phyloP scores from a whole-genome alignment of 2,797 vertebrate genomes.

The Calcarius lapponicus region DNA sequence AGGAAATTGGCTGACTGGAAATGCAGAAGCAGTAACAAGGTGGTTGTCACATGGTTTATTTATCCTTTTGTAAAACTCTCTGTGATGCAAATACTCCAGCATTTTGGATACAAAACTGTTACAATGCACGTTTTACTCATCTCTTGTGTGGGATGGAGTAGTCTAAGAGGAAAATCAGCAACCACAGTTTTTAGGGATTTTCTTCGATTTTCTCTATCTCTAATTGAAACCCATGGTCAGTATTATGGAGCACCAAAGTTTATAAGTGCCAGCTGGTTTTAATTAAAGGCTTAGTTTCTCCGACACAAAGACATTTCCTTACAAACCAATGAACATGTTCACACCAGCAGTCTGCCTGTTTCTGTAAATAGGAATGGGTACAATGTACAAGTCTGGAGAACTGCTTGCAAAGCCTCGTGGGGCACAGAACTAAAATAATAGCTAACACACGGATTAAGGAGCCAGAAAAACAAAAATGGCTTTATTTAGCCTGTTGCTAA shows the following conservation, averaged over 20 bases:
- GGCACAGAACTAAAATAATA: conserved; percentile 21
- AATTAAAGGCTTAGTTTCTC: conserved; percentile 44
- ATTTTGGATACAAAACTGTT: neutral
- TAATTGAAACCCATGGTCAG: neutral
- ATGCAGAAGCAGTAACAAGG: neutral
- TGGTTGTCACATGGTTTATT: neutral
- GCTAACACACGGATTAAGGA: neutral
- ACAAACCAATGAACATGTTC: conserved; percentile 3
- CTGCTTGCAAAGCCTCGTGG: neutral
- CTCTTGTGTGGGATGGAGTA: neutral
- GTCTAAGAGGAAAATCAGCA: neutral
- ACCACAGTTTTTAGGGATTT: neutral
- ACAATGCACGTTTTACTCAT: neutral
- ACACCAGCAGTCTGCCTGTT: neutral
- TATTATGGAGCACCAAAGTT: neutral
- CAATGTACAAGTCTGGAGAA: neutral
- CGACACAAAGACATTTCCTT: neutral
- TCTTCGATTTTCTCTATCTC: neutral
- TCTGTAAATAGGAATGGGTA: neutral
- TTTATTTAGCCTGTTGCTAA: conserved; percentile 43
- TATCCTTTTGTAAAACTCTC: neutral
- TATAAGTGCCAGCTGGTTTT: conserved; percentile 2
- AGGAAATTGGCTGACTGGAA: neutral
- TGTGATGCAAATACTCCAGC: neutral
- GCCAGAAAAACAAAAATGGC: conserved; percentile 25